Evolutionary conservation across 2,888 invertebrate genomes (phyloP).

Genomic region (Tupiocoris notatus): DNA sequence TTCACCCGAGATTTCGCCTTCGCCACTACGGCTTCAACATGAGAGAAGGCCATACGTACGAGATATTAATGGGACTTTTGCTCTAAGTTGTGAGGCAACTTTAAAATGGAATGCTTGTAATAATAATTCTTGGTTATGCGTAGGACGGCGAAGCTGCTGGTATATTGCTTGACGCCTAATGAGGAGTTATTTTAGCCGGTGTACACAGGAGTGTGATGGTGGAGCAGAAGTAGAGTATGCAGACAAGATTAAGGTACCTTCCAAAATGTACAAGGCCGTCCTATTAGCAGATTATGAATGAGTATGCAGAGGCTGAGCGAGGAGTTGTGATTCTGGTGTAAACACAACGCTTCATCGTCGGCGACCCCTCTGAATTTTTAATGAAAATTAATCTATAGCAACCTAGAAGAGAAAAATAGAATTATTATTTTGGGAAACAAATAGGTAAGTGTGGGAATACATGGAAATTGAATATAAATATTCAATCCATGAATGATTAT

Average conservation of each 20-base stretch:
- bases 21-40: too few relatives aligned
- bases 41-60: background rate
- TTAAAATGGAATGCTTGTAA: constrained; percentile 37
- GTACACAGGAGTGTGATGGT: background rate
- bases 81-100: constrained; percentile 2
- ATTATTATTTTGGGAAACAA: too few relatives aligned
- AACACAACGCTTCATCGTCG: background rate
- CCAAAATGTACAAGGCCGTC: background rate
- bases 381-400: too few relatives aligned
- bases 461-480: too few relatives aligned
- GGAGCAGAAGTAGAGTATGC: background rate
- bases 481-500: too few relatives aligned
- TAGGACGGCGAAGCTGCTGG: background rate
- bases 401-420: too few relatives aligned
- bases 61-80: background rate
- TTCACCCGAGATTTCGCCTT: background rate
- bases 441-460: too few relatives aligned
- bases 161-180: constrained; percentile 27
- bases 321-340: background rate
- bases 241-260: background rate
- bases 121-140: constrained; percentile 31
- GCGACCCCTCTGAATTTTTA: too few relatives aligned
- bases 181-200: constrained; percentile 18
- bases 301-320: background rate
- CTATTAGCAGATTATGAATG: background rate